Base-by-base conservation (phyloP, 2,888 invertebrate genomes). In the Dynastes hyllus region DNA sequence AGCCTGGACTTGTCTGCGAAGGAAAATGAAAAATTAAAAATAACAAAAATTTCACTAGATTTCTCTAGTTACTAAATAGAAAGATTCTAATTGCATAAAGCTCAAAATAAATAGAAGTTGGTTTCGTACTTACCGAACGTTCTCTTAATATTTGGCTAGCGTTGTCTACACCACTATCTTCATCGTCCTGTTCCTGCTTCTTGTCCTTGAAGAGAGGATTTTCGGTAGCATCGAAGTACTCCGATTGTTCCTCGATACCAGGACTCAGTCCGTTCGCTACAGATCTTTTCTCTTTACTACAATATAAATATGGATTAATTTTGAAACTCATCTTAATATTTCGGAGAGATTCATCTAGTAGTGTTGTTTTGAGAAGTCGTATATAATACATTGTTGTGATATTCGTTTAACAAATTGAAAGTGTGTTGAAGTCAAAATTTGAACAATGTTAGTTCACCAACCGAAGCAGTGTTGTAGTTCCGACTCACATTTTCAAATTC, bases 181-280 rank as follows among this genome's bases (percentile, higher is more conserved):
- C 89, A 81, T 89, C 89, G 73, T 89, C 89, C 78, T 86, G 86
- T 27, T 89, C 88, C 27, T 85, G 85, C n/a, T 86, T 84, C 83
- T 88, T 89, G 82, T 89, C 88, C 81, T 87, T 88, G 77, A 86
- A 79, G 13, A 86, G 83, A 37, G 88, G 88, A 85, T 93, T 93
- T 83, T 94, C 94, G 0, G 95, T 93, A 2, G 95, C 95, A 89
- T 96, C 95, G 87, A 94, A 95, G 88, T 96, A 96, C 16, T 95
- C 91, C 6, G 95, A 95, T 6, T 93, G 91, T 80, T 95, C 95
- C 77, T 95, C 95, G 81, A 92, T 90, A 83, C 93, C 93, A 40
- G 92, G 91, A 90, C 91, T 90, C 79, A 89, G 90, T 81, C 91
- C 91, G 79, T 89, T 89, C 63, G 86, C 90, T 86, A 83, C 90